Evolutionary conservation across 2,888 invertebrate species (phyloP), one percentile per base, ranked within the genome.

Genomic region (Lasiommata megera): DNA sequence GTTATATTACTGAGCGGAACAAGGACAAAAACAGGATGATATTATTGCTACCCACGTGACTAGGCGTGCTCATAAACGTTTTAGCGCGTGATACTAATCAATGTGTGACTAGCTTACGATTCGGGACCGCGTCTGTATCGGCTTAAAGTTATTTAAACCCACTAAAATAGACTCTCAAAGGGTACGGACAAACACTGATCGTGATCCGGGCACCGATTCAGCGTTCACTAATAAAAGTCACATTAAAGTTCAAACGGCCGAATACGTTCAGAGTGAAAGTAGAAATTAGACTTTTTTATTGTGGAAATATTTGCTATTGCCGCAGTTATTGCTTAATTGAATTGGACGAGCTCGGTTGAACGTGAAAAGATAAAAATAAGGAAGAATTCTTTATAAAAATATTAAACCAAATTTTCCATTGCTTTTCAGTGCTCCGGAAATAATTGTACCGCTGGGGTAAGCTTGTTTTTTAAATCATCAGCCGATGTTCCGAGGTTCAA

Each of bases 391-490:
- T n/a, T n/a, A n/a, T n/a, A n/a, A n/a, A n/a, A n/a, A n/a, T n/a
- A n/a, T n/a, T n/a, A n/a, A n/a, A n/a, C n/a, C n/a, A n/a, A n/a
- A n/a, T n/a, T n/a, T n/a, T n/a, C n/a, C n/a, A n/a, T n/a, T n/a
- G n/a, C n/a, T 31, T 31, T 58, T n/a, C 53, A 68, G 67, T 68
- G 68, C 31, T 61, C 67, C 1, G 68, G 68, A 12, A 56, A 43
- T 8, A 64, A 63, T 44, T 68, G 68, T 38, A 62, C 66, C 0
- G 60, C 66, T 0, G 68, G 67, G 64, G 68, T 68, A 34, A 58
- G 63, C n/a, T 58, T 34, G 16, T 16, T 17, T 2, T 0, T 6
- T 46, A 12, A 14, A 31, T 40, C n/a, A n/a, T n/a, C n/a, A n/a
- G n/a, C n/a, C n/a, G n/a, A n/a, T n/a, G n/a, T n/a, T n/a, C n/a